A percentile compares a stretch with the other conserved stretches of the same genome.
These are phyloP conservation scores for Cataglyphis hispanica DNA, from an alignment of 1,140 invertebrate species.

Conservation along the genomic window DNA sequence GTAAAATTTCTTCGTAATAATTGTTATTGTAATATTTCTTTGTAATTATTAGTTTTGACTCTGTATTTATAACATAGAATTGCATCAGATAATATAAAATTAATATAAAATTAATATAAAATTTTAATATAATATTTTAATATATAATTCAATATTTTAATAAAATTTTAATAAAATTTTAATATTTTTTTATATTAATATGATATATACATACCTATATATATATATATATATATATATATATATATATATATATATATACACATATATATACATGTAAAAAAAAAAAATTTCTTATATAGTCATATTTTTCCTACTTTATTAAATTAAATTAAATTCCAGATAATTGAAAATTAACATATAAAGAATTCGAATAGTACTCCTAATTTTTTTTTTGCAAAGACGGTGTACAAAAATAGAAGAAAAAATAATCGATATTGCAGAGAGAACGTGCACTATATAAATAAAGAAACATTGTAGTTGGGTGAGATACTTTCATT, in stretches of 20 bases:
- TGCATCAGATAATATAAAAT: not conserved
- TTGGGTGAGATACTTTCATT: not conserved
- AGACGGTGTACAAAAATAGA: not conserved
- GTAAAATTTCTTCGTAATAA: too few species aligned
- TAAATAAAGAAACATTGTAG: conserved; percentile 16
- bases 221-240: too few species aligned
- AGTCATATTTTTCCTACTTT: not conserved
- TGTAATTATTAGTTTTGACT: not conserved
- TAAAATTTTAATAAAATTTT: too few species aligned
- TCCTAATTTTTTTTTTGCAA: not conserved
- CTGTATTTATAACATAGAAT: not conserved
- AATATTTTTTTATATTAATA: not conserved
- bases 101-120: not conserved
- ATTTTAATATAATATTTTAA: not conserved
- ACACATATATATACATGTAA: too few species aligned
- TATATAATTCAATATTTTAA: too few species aligned
- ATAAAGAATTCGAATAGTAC: not conserved
- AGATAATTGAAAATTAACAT: conserved; percentile 1
- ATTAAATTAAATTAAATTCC: not conserved
- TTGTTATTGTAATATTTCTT: too few species aligned
- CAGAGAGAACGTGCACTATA: not conserved
- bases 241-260: too few species aligned
- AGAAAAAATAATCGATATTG: not conserved
- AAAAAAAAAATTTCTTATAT: not conserved
- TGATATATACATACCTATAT: too few species aligned